Base-by-base conservation (phyloP, 2,113 vertebrate species). In the Pygoscelis antarcticus region DNA sequence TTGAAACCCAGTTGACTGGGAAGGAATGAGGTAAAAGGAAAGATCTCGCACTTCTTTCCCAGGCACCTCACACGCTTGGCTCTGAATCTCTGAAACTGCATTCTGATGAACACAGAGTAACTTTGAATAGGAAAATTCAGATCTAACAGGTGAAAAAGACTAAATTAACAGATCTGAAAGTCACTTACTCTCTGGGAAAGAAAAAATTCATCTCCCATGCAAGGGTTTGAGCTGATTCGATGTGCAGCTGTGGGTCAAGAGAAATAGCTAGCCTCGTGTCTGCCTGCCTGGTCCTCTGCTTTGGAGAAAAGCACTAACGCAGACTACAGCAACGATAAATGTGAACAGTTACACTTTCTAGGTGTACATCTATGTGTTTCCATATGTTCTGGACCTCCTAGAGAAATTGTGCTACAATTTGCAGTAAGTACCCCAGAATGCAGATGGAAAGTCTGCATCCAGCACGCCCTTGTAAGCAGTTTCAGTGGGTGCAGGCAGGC, bases 361-460 rank as follows among this genome's bases (percentile, higher is more conserved):
- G 52, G 7, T 3, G 30, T n/a, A 4, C 21, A 38, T 36, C 46
- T 51, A 1, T 0, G 17, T 16, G 30, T 51, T 66, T 16, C 75
- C 34, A 0, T 4, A 11, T 1, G n/a, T 9, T 15, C 61, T n/a
- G 34, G 15, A 44, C 18, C 42, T 47, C 23, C 57, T n/a, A 40
- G 8, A 47, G 8, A 42, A 88, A 42, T 4, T 52, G 23, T 79
- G 49, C 70, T 30, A 3, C 38, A 46, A 2, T 20, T 70, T 76
- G 30, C 51, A 71, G 10, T 0, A 7, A 55, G 26, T 13, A 44
- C 13, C 44, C 55, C 16, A 23, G 34, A 29, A 57, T 9, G 30
- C 21, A 32, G 0, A 11, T 7, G 44, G 26, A 4, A 25, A 7
- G 1, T 3, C 18, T 21, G 20, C 40, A 29, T 3, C 83, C 83